Percentiles rank a stretch among this genome's conserved stretches.
Conservation (phyloP, 2,797 vertebrate genomes). For the Labeo calbasu region DNA sequence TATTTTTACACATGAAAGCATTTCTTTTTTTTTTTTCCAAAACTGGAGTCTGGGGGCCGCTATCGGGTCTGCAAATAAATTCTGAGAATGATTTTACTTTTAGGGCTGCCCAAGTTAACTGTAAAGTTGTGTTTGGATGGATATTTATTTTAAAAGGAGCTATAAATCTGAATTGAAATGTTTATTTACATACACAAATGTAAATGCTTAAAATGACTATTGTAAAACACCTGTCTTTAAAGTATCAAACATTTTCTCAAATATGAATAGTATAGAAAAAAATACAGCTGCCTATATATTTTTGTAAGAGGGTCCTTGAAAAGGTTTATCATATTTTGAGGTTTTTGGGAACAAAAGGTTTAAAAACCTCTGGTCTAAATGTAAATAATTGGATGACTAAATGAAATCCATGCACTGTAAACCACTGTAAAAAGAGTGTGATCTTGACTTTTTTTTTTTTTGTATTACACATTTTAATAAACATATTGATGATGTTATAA, state of each 20-base stretch:
- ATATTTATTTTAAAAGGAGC: neutral
- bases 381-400: neutral
- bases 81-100: neutral
- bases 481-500: constrained; percentile 7
- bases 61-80: neutral
- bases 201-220: neutral
- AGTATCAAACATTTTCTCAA: neutral
- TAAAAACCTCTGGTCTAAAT: neutral
- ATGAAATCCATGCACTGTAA: constrained; percentile 8
- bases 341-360: neutral
- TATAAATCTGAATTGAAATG: neutral
- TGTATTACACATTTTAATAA: neutral
- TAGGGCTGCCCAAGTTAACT: neutral
- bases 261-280: neutral
- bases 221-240: neutral
- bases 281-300: neutral
- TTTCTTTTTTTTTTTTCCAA: neutral
- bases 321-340: neutral
- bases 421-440: neutral
- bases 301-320: neutral
- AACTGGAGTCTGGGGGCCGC: neutral
- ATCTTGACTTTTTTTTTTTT: neutral
- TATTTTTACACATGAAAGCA: neutral
- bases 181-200: neutral
- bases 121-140: neutral